phyloP scores from a whole-genome alignment of 2,888 invertebrate genomes.

The Tenthredo notha region DNA sequence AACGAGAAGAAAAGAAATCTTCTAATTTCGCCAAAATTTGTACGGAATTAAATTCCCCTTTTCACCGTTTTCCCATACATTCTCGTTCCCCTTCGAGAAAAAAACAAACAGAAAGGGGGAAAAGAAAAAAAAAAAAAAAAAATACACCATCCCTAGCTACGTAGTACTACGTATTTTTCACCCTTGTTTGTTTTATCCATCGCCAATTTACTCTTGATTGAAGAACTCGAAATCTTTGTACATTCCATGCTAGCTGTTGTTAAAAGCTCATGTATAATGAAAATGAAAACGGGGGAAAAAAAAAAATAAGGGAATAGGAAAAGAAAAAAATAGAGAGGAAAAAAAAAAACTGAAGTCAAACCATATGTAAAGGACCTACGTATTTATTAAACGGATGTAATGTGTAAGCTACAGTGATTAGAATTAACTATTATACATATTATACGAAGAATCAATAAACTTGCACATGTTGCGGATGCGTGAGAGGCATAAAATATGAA shows the following conservation, averaged over 20 bases:
- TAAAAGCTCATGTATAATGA: neutral
- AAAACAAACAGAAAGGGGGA: neutral
- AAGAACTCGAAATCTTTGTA: constrained; percentile 32
- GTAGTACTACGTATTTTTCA: neutral
- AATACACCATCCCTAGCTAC: neutral
- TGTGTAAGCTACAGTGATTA: constrained; percentile 7
- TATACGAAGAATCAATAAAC: constrained; percentile 29
- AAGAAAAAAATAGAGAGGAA: neutral
- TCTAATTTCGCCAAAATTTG: neutral
- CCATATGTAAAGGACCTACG: constrained; percentile 17
- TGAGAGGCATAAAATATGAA: neutral
- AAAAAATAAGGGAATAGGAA: neutral
- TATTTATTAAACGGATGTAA: constrained; percentile 28
- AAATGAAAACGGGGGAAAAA: neutral
- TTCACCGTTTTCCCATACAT: neutral
- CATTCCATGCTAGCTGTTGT: constrained; percentile 27
- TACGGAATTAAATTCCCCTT: neutral
- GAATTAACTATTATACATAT: constrained; percentile 33
- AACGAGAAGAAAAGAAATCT: neutral
- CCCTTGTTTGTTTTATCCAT: neutral
- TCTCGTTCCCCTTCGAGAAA: neutral
- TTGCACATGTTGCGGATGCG: constrained; percentile 11
- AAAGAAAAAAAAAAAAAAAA: neutral
- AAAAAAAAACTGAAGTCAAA: constrained; percentile 16
- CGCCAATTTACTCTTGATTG: constrained; percentile 9